A percentile compares a stretch with the other conserved stretches of the same genome.
These are phyloP conservation scores for Hypotaenidia okinawae DNA, from an alignment of 2,797 vertebrate species.

Conservation along the genomic window DNA sequence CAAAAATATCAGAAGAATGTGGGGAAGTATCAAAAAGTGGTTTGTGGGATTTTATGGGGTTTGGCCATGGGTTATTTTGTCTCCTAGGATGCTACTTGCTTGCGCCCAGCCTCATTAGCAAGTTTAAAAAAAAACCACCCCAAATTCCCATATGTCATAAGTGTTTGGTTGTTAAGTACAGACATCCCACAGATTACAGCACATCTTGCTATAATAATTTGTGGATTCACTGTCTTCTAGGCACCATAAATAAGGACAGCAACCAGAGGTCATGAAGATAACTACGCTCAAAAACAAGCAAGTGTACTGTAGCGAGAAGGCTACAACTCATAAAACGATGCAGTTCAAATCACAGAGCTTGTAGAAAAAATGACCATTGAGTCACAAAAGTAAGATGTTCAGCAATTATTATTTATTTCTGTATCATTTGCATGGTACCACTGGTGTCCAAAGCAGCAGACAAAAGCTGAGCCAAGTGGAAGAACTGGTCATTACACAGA, in stretches of 20 bases:
- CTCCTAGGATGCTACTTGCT: not conserved
- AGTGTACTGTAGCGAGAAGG: not conserved
- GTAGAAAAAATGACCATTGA: not conserved
- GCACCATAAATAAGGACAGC: not conserved
- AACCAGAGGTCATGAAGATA: not conserved
- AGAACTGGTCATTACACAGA: not conserved
- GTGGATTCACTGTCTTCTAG: not conserved
- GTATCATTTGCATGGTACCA: not conserved
- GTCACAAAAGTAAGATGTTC: not conserved
- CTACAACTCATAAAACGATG: not conserved
- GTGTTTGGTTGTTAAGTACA: not conserved
- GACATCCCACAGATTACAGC: not conserved
- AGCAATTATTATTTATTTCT: not conserved
- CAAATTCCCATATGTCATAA: not conserved
- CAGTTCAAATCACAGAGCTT: not conserved
- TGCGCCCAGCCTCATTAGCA: not conserved
- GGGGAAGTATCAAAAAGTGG: not conserved
- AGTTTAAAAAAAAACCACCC: not conserved
- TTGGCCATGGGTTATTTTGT: not conserved
- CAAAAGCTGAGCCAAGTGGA: not conserved
- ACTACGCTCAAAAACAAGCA: not conserved
- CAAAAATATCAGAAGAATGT: not conserved
- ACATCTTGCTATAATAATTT: not conserved
- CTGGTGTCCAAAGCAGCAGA: not conserved
- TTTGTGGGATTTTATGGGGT: not conserved